Conservation (phyloP, 35 echinoderm and acorn worm species). For the Apostichopus parvimensis region DNA sequence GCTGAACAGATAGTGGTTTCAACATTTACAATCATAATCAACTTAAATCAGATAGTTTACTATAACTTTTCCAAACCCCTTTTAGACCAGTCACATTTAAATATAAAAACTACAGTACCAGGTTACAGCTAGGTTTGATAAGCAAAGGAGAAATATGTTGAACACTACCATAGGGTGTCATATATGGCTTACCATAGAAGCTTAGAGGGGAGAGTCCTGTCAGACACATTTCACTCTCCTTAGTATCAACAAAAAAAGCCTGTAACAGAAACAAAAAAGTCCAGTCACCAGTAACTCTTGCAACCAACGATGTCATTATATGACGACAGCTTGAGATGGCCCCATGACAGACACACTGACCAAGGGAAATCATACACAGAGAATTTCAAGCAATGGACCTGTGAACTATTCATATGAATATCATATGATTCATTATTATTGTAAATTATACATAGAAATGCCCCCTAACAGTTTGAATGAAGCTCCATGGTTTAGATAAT, state of each 20-base stretch:
- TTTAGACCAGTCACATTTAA: not conserved
- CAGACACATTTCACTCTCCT: slow-evolving; percentile 61
- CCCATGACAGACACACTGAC: no score
- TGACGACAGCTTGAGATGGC: no score
- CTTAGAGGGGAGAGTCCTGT: slow-evolving; percentile 51
- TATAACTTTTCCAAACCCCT: not conserved
- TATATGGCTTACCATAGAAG: slow-evolving; percentile 57
- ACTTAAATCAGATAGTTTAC: not conserved
- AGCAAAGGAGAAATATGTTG: not conserved
- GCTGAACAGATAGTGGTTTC: not conserved
- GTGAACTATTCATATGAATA: no score
- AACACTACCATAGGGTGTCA: not conserved
- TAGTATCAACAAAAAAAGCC: slow-evolving; percentile 59
- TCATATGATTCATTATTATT: no score
- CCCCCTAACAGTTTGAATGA: no score
- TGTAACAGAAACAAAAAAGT: not conserved
- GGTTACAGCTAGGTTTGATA: not conserved
- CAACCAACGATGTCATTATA: no score
- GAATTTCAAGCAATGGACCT: no score
- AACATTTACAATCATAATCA: not conserved
- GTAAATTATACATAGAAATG: no score
- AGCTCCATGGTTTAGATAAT: no score
- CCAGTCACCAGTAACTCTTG: no score
- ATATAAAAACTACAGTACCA: not conserved
- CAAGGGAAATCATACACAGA: no score